These are phyloP conservation scores for Gonocerus acuteangulatus DNA, from an alignment of 2,888 invertebrate species.

Conservation along the genomic window DNA sequence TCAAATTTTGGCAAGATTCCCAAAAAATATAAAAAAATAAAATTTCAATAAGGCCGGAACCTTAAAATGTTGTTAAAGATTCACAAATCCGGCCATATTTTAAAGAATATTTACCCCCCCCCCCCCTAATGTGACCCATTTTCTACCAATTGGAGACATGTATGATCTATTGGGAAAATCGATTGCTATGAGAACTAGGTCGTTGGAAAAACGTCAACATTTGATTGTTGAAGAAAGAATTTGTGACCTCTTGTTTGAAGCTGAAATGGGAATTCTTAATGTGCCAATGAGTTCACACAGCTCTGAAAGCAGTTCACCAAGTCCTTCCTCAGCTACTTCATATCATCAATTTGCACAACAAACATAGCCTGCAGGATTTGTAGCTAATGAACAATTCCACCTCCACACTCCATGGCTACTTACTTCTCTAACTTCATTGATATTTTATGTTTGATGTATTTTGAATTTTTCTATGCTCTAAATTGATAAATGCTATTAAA, in stretches of 20 bases:
- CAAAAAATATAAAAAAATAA: no score
- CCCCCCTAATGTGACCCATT: no score
- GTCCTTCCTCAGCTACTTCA: neutral
- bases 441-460: neutral
- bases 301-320: neutral
- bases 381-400: neutral
- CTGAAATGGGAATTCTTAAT: constrained; percentile 15
- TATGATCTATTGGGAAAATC: no score
- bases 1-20: no score
- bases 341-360: constrained; percentile 1
- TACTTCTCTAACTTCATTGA: neutral
- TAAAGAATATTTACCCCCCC: no score
- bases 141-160: no score
- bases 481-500: neutral
- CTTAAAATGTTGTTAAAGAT: no score
- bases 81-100: no score
- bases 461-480: neutral
- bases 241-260: constrained; percentile 10
- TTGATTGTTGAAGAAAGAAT: constrained; percentile 9
- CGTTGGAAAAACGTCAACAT: neutral
- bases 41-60: no score
- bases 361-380: neutral
- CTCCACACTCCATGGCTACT: neutral
- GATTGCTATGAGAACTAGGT: neutral
- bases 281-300: neutral